A percentile compares a stretch with the other conserved stretches of the same genome.
Conservation (phyloP, 2,797 vertebrate species). For the Sebastes alutus region DNA sequence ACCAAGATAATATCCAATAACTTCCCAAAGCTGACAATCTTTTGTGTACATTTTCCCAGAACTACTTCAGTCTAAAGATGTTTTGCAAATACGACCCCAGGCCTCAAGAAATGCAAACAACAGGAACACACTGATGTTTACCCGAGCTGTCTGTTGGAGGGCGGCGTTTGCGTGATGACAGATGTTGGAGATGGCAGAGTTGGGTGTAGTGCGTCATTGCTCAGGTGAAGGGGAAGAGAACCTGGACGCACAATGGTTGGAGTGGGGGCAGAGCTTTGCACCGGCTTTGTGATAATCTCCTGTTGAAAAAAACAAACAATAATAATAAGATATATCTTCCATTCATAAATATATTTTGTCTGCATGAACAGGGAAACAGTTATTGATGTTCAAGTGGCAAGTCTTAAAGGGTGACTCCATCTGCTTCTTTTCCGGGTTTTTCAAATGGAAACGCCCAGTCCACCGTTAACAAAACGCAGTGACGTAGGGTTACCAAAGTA, state of each 20-base stretch:
- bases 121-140: slow-evolving; percentile 69
- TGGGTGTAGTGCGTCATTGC: slow-evolving; percentile 90
- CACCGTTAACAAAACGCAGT: background rate
- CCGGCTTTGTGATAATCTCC: slow-evolving; percentile 87
- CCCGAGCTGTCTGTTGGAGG: slow-evolving; percentile 94
- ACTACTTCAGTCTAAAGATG: background rate
- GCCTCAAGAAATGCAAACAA: background rate
- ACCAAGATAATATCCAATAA: background rate
- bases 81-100: background rate
- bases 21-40: background rate
- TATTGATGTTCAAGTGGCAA: background rate
- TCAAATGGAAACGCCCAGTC: background rate
- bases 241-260: slow-evolving; percentile 96
- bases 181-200: slow-evolving; percentile 98
- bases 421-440: background rate
- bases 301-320: slow-evolving; percentile 59
- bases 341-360: background rate
- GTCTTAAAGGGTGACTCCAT: background rate
- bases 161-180: slow-evolving; percentile 96
- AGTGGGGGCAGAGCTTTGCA: slow-evolving; percentile 89
- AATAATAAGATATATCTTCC: background rate
- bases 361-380: background rate
- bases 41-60: background rate
- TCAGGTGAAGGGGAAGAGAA: slow-evolving; percentile 93
- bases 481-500: background rate